Evolutionary conservation across 1,140 invertebrate genomes (phyloP), one percentile per base, ranked within the genome.

Genomic region (Zaprionus ornatus): DNA sequence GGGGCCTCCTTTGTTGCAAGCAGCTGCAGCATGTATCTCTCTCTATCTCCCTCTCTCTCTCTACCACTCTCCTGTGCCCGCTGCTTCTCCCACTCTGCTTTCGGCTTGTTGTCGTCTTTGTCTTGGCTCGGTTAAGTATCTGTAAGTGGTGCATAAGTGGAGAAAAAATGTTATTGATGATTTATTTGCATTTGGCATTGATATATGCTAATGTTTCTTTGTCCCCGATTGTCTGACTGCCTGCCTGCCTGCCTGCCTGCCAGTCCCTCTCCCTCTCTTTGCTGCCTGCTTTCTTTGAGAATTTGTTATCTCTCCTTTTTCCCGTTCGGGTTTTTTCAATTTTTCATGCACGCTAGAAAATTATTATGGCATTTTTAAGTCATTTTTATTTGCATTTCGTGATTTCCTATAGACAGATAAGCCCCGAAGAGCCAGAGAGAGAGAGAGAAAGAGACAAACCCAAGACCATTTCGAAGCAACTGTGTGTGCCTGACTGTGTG

Each of bases 181-280:
- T 91, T 91, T 91, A 91, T 91, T 91, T 91, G 88, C 88, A 88
- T 88, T 90, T 91, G 88, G 88, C 88, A 91, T 91, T 91, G 88
- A 91, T 91, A 91, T 91, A 91, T 91, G 88, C 88, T 91, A 91
- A 91, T 91, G 88, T 91, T 82, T 85, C 82, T 75, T 68, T 78
- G 56, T 61, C 32, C 55, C 50, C 35, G 45, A 21, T 23, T 64
- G 12, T 13, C 27, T 48, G 12, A 21, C 50, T 72, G 42, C 42
- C 69, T 50, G 62, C n/a, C 48, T 65, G 62, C 32, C 57, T 40
- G 59, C 17, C 59, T 40, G 10, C 15, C 23, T 19, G 1, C 1
- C 64, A 37, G 9, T 64, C 13, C 4, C 19, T 54, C 67, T 60
- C 10, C 1, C 42, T 57, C 55, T 35, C 42, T 54, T 19, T 37